Conservation (phyloP, 2,797 vertebrate species). For the Eidolon dupreanum region DNA sequence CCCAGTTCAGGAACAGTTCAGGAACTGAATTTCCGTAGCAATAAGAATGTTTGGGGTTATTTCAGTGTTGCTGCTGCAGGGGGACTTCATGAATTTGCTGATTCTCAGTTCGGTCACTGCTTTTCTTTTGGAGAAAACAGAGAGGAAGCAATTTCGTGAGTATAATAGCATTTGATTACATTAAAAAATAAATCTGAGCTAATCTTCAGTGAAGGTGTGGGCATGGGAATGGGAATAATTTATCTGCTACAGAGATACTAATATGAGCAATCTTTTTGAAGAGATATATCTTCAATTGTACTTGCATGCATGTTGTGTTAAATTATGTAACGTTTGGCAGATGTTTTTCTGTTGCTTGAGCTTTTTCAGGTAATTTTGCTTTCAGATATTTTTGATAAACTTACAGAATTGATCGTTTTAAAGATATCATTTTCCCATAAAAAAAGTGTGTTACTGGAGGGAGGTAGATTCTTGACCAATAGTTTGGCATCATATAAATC, state of each 20-base stretch:
- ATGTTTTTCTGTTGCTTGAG: constrained; percentile 24
- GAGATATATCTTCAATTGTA: neutral
- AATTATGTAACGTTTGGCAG: neutral
- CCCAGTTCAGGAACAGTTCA: constrained; percentile 99
- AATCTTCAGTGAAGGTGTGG: constrained; percentile 11
- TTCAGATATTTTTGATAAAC: constrained; percentile 26
- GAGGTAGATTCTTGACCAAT: neutral
- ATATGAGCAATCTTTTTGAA: neutral
- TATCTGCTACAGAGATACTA: neutral
- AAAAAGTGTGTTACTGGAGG: neutral
- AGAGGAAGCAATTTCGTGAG: constrained; percentile 99
- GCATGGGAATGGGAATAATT: neutral
- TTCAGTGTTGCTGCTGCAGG: constrained; percentile 99
- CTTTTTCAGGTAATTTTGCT: constrained; percentile 34
- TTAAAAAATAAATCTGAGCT: constrained; percentile 40
- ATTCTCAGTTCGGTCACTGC: constrained; percentile 99
- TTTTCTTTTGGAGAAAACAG: constrained; percentile 99
- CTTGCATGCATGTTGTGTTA: constrained; percentile 12
- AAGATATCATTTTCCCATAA: neutral
- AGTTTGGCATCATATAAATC: constrained; percentile 15
- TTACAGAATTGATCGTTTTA: constrained; percentile 35
- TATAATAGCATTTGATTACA: constrained; percentile 69
- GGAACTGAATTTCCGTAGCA: constrained; percentile 99
- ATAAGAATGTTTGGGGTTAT: constrained; percentile 99
- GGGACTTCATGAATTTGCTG: constrained; percentile 98